These are phyloP conservation scores for Zaprionus davidi DNA, from an alignment of 1,140 invertebrate genomes.

Conservation along the genomic window DNA sequence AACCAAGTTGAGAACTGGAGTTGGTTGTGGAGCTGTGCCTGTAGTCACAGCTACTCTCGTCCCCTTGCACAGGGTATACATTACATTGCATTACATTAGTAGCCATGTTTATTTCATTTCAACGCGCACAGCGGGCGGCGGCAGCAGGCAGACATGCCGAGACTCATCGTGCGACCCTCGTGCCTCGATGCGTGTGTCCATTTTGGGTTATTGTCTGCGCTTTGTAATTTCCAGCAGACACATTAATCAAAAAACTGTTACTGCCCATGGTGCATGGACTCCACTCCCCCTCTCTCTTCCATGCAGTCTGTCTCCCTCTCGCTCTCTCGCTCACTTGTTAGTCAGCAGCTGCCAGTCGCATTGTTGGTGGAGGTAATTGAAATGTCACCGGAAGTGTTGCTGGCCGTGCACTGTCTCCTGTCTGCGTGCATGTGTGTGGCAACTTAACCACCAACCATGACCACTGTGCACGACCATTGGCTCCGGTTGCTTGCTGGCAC, in stretches of 20 bases:
- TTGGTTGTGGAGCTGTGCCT: not conserved
- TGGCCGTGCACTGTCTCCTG: constrained; percentile 77
- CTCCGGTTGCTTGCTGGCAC: not conserved
- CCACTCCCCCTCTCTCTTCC: not conserved
- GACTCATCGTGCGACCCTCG: constrained; percentile 2
- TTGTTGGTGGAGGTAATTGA: constrained; percentile 80
- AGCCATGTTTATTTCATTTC: constrained; percentile 77
- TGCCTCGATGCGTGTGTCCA: constrained; percentile 34
- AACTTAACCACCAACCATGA: constrained; percentile 38
- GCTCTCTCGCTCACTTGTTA: constrained; percentile 34
- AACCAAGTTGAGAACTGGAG: constrained; percentile 3
- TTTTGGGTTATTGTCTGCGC: constrained; percentile 68
- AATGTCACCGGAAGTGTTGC: constrained; percentile 84
- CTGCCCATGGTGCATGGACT: constrained; percentile 40
- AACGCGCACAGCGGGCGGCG: constrained; percentile 47
- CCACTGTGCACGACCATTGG: constrained; percentile 19
- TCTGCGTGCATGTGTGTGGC: constrained; percentile 22
- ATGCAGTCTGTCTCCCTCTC: not conserved
- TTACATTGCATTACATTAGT: constrained; percentile 61
- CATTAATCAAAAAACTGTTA: constrained; percentile 84
- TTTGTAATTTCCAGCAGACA: constrained; percentile 83
- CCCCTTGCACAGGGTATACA: not conserved
- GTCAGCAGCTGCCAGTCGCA: constrained; percentile 40
- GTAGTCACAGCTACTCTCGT: not conserved
- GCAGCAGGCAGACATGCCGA: not conserved